Evolutionary conservation across 1,140 invertebrate species (phyloP).

Genomic region (Cepaea nemoralis): DNA sequence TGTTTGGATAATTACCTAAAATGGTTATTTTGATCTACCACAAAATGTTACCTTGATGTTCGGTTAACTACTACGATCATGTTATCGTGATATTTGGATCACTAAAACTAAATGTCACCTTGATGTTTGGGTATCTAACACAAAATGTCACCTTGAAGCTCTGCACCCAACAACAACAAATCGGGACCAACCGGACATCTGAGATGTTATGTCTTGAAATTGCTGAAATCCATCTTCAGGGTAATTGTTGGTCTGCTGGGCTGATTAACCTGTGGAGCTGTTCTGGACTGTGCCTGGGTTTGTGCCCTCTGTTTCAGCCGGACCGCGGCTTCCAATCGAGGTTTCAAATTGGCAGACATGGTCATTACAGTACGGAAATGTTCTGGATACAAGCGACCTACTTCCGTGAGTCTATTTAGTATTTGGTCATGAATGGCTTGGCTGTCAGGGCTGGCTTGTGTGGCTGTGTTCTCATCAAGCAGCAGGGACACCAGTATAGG

Average conservation of each 20-base stretch:
- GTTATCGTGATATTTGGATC: too few relatives aligned
- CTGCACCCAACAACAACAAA: too few relatives aligned
- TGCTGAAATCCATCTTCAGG: slow-evolving; percentile 95
- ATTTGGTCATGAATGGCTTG: slow-evolving; percentile 86
- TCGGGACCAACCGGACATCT: background rate
- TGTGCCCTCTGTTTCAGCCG: slow-evolving; percentile 75
- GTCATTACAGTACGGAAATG: slow-evolving; percentile 93
- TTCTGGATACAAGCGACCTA: slow-evolving; percentile 84
- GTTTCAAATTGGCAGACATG: slow-evolving; percentile 82
- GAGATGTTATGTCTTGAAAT: slow-evolving; percentile 75
- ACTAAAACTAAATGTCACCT: too few relatives aligned
- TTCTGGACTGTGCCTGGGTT: slow-evolving; percentile 68
- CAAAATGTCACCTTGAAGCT: too few relatives aligned
- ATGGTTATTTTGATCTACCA: too few relatives aligned
- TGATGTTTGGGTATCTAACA: too few relatives aligned
- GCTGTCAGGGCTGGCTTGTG: slow-evolving; percentile 77
- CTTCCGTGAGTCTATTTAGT: slow-evolving; percentile 88
- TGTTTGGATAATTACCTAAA: too few relatives aligned
- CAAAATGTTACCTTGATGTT: too few relatives aligned
- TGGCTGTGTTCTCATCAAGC: slow-evolving; percentile 78
- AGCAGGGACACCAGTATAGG: slow-evolving; percentile 90
- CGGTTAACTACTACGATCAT: too few relatives aligned
- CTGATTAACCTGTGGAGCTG: slow-evolving; percentile 71
- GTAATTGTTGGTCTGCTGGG: slow-evolving; percentile 87
- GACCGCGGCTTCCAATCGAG: slow-evolving; percentile 87